These are phyloP conservation scores for Eupithecia subfuscata DNA, from an alignment of 2,888 invertebrate genomes.

Conservation along the genomic window DNA sequence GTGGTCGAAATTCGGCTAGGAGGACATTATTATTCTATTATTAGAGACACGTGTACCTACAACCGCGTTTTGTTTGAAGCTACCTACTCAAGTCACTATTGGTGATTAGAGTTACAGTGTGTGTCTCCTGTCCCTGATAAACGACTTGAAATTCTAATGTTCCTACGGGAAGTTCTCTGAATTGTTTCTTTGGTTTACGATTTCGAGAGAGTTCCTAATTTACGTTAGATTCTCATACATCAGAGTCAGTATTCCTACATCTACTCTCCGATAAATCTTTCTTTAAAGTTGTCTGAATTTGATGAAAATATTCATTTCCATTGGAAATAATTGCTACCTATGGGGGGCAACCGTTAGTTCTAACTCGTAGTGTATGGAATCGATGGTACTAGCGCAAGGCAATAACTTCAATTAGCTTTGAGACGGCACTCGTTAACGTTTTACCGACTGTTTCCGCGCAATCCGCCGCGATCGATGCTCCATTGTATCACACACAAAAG, in stretches of 20 bases:
- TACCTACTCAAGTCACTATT: not conserved
- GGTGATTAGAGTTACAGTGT: slow-evolving; percentile 1
- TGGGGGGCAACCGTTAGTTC: slow-evolving; percentile 34
- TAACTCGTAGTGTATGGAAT: slow-evolving; percentile 34
- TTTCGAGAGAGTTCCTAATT: not conserved
- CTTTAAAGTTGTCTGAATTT: slow-evolving; percentile 23
- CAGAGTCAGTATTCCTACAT: slow-evolving; percentile 10
- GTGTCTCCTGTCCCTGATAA: not conserved
- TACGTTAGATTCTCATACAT: not conserved
- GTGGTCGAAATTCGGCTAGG: no score
- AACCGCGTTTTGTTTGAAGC: not conserved
- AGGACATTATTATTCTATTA: no score
- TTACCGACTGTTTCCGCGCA: slow-evolving; percentile 66
- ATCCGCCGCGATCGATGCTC: slow-evolving; percentile 75
- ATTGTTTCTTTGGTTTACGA: slow-evolving; percentile 3
- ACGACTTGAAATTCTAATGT: not conserved
- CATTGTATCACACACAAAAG: slow-evolving; percentile 78
- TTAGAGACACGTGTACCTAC: not conserved
- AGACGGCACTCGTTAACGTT: slow-evolving; percentile 71
- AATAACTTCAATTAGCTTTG: slow-evolving; percentile 75
- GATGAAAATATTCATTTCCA: slow-evolving; percentile 31
- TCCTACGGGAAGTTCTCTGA: not conserved
- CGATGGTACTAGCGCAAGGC: slow-evolving; percentile 46
- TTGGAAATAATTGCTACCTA: slow-evolving; percentile 31
- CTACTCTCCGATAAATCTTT: slow-evolving; percentile 22